Evolutionary conservation across 2,888 invertebrate species (phyloP), one percentile per base, ranked within the genome.

Genomic region (Eilema sororculum): DNA sequence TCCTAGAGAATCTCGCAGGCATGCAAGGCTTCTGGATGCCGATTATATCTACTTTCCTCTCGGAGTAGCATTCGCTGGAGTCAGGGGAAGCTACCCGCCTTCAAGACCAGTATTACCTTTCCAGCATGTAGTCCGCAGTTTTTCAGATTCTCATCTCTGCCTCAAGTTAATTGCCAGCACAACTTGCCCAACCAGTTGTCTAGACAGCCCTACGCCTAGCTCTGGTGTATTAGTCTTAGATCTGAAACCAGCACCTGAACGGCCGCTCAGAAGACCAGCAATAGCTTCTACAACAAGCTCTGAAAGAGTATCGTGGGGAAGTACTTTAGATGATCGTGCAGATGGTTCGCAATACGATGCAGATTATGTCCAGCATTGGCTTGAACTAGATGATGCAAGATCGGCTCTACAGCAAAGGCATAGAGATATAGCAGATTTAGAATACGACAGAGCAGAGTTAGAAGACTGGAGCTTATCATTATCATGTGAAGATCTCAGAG

Each of bases 391-490:
- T 85, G 97, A 97, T 81, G 97, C 97, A 3, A 94, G 97, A 84
- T 96, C 97, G 69, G 96, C 97, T 5, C 85, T 96, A 46, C 97
- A 97, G 81, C 97, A 97, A 82, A 96, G 97, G 79, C 97, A 97
- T 86, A 95, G 97, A 73, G 97, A 97, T 85, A 89, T 97, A 79
- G 95, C 97, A 33, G 97, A 97, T 86, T 91, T 97, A 83, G 97
- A 97, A 88, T 97, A 97, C 84, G 97, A 97, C 85, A 96, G 96
- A 79, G 97, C 97, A 4, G 97, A 97, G 89, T 91, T 97, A 76
- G 97, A 97, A 90, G 97, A 97, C 88, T 97, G 97, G 97, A 97
- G 97, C 86, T 94, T 97, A 86, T 97, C 97, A 62, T 90, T 97
- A 74, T 97, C 97, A 0, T 97, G 96, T 78, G 97, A 97, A 86